These are phyloP conservation scores for Sakesphorus luctuosus DNA, from an alignment of 2,113 vertebrate species.

Conservation along the genomic window DNA sequence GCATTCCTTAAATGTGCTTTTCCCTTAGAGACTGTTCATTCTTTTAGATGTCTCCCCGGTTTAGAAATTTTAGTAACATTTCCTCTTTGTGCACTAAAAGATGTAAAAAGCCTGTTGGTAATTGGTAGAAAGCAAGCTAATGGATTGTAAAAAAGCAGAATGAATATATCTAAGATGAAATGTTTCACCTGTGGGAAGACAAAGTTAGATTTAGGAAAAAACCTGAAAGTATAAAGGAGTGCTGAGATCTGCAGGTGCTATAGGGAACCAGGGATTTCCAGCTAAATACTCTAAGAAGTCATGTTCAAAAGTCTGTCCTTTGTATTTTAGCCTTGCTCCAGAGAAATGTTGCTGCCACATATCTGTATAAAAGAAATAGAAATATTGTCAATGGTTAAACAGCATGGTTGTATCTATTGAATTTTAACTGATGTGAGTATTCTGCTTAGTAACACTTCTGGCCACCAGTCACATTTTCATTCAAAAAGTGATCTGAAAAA, in stretches of 20 bases:
- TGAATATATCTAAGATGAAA: conserved; percentile 22
- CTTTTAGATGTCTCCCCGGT: background rate
- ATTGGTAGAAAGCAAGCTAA: conserved; percentile 25
- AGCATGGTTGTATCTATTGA: background rate
- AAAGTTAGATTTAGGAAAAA: background rate
- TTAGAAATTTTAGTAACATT: background rate
- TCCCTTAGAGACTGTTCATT: background rate
- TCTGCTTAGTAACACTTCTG: background rate
- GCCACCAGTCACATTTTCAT: background rate
- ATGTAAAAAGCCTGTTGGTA: background rate
- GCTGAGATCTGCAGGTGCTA: background rate
- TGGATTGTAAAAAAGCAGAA: background rate
- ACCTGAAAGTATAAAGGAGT: background rate
- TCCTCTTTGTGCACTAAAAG: background rate
- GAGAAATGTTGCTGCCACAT: background rate
- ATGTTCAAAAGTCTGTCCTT: background rate
- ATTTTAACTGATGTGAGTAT: background rate
- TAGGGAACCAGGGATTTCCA: background rate
- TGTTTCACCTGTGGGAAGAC: background rate
- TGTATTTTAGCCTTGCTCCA: conserved; percentile 23
- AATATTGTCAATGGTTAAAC: background rate
- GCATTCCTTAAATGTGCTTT: background rate
- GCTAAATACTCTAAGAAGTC: conserved; percentile 7
- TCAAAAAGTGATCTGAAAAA: background rate
- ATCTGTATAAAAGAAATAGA: background rate